phyloP scores from a whole-genome alignment of 2,113 vertebrate genomes.

The Illadopsis cleaveri region DNA sequence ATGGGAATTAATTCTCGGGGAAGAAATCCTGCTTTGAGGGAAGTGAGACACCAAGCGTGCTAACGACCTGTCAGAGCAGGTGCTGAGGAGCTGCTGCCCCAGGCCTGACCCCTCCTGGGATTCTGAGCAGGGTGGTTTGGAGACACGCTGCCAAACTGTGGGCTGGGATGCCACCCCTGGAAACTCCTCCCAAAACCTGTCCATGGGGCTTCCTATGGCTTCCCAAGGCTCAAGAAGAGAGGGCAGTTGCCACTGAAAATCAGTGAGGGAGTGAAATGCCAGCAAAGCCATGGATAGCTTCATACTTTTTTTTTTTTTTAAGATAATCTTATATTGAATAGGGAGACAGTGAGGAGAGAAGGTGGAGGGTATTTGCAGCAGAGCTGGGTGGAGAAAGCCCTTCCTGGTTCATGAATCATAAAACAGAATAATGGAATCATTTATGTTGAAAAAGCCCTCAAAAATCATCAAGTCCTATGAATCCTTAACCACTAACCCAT shows the following conservation, averaged over 20 bases:
- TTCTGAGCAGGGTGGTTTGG: neutral
- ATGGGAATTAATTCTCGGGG: constrained; percentile 50
- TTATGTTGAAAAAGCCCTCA: neutral
- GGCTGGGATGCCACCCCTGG: neutral
- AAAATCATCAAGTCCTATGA: neutral
- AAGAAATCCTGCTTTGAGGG: constrained; percentile 4
- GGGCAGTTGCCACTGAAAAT: neutral
- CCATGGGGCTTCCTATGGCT: neutral
- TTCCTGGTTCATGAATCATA: neutral
- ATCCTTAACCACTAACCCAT: neutral
- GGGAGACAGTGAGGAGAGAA: neutral
- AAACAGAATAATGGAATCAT: neutral
- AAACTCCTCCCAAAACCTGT: neutral
- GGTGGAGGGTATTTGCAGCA: neutral
- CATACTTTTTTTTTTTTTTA: neutral
- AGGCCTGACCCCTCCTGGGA: neutral
- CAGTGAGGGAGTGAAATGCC: neutral
- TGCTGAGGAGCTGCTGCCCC: neutral
- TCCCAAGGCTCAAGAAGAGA: neutral
- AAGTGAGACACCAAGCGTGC: constrained; percentile 46
- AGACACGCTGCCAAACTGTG: rapidly evolving
- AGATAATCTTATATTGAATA: neutral
- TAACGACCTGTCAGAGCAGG: constrained; percentile 14
- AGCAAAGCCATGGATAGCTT: neutral
- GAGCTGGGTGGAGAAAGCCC: neutral